Conservation (phyloP, 2,888 invertebrate species). For the Apotomis capreana region DNA sequence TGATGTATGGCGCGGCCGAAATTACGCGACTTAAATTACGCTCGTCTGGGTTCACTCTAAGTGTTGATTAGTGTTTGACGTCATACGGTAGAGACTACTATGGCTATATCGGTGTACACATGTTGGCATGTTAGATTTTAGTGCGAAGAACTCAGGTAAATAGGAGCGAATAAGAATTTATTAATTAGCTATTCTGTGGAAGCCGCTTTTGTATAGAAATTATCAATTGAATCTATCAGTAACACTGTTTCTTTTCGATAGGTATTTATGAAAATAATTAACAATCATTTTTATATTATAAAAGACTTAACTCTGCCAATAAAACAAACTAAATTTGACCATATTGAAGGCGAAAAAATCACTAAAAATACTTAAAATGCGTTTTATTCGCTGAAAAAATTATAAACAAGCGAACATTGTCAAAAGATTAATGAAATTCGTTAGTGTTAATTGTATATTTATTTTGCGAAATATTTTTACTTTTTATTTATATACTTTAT, state of each 20-base stretch:
- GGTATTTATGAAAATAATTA: conserved; percentile 7
- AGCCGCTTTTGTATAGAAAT: neutral
- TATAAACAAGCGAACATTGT: too few species aligned
- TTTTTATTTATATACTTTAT: neutral
- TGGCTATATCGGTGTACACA: neutral
- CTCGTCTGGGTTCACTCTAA: neutral
- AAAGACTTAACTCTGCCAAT: neutral
- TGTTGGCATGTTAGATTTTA: neutral
- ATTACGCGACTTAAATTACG: too few species aligned
- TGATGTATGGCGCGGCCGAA: too few species aligned
- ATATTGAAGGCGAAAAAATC: neutral
- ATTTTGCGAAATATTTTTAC: neutral
- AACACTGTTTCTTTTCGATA: neutral
- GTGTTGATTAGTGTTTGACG: neutral
- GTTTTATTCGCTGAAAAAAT: too few species aligned
- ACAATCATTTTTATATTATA: neutral
- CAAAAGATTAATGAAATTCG: too few species aligned
- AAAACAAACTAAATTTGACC: neutral
- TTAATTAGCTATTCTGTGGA: neutral
- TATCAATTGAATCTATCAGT: neutral
- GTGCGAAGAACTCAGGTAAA: neutral
- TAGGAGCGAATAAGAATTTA: neutral
- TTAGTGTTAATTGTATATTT: neutral
- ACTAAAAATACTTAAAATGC: neutral
- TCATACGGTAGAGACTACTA: neutral